These are phyloP conservation scores for Anthopleura xanthogrammica DNA, from an alignment of 92 coral and sea anemone genomes.

Conservation along the genomic window DNA sequence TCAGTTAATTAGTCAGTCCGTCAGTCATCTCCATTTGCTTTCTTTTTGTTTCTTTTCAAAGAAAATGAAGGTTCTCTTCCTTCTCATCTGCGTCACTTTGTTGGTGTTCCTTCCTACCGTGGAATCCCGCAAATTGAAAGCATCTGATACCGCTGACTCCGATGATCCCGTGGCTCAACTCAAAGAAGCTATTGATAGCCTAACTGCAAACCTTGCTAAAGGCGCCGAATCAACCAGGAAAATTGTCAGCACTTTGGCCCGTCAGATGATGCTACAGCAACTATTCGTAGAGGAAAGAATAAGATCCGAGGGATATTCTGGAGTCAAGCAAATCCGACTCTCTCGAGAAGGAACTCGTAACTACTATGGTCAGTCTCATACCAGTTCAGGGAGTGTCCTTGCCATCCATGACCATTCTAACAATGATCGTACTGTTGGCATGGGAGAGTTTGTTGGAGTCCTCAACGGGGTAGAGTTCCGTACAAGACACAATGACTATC, in stretches of 20 bases:
- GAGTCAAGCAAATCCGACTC: constrained; percentile 73
- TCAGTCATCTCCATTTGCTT: too few relatives aligned
- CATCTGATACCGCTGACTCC: neutral
- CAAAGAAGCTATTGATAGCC: neutral
- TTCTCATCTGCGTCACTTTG: neutral
- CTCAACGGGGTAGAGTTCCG: constrained; percentile 88
- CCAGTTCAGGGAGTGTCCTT: constrained; percentile 31
- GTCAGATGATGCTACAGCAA: constrained; percentile 79
- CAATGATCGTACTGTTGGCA: constrained; percentile 68
- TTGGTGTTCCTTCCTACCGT: neutral
- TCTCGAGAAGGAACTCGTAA: constrained; percentile 53
- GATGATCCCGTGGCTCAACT: neutral
- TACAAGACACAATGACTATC: constrained; percentile 89
- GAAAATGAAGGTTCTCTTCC: neutral
- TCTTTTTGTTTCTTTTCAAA: neutral
- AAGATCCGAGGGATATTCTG: constrained; percentile 76
- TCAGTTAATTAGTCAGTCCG: too few relatives aligned
- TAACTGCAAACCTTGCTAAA: neutral
- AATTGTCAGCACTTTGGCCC: neutral
- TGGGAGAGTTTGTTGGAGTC: constrained; percentile 80
- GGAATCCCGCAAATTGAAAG: neutral
- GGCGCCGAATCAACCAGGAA: neutral
- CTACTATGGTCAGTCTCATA: constrained; percentile 58
- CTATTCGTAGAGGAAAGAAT: constrained; percentile 67
- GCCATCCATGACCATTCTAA: constrained; percentile 87